phyloP scores from a whole-genome alignment of 2,888 invertebrate genomes.

The Lasioglossum vierecki region DNA sequence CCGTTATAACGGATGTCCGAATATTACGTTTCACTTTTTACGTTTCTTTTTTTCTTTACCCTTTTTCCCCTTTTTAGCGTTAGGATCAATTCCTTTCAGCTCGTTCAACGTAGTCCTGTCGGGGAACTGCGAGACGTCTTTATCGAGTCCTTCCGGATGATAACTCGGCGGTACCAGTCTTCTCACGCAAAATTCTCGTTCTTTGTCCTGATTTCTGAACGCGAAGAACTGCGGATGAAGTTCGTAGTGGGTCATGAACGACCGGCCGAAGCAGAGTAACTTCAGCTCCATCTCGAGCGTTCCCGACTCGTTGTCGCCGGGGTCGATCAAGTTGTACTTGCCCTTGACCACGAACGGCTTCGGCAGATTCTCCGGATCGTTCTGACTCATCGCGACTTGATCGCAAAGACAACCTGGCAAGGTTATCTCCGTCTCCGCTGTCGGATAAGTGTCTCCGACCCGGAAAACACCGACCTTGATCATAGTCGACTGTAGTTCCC shows the following conservation, averaged over 20 bases:
- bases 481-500: slow-evolving; percentile 72
- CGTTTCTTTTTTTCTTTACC: slow-evolving; percentile 44
- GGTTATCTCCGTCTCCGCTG: slow-evolving; percentile 76
- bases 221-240: slow-evolving; percentile 71
- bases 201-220: slow-evolving; percentile 72
- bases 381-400: slow-evolving; percentile 79
- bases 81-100: slow-evolving; percentile 26
- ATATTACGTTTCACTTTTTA: not conserved
- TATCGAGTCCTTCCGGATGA: slow-evolving; percentile 38
- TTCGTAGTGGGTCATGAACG: slow-evolving; percentile 76
- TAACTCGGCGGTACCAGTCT: slow-evolving; percentile 60
- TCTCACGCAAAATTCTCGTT: slow-evolving; percentile 73
- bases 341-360: slow-evolving; percentile 76
- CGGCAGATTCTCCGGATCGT: slow-evolving; percentile 77
- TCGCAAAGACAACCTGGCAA: slow-evolving; percentile 80
- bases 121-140: slow-evolving; percentile 45
- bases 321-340: slow-evolving; percentile 74
- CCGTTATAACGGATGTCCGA: slow-evolving; percentile 25
- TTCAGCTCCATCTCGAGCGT: slow-evolving; percentile 74
- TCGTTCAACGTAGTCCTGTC: slow-evolving; percentile 46
- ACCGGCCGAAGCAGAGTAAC: slow-evolving; percentile 77
- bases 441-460: slow-evolving; percentile 78
- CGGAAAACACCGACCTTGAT: slow-evolving; percentile 79
- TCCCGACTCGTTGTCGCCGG: slow-evolving; percentile 79
- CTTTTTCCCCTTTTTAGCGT: slow-evolving; percentile 22